Evolutionary conservation across 1,140 invertebrate species (phyloP).

Genomic region (Drosophila ananassae): DNA sequence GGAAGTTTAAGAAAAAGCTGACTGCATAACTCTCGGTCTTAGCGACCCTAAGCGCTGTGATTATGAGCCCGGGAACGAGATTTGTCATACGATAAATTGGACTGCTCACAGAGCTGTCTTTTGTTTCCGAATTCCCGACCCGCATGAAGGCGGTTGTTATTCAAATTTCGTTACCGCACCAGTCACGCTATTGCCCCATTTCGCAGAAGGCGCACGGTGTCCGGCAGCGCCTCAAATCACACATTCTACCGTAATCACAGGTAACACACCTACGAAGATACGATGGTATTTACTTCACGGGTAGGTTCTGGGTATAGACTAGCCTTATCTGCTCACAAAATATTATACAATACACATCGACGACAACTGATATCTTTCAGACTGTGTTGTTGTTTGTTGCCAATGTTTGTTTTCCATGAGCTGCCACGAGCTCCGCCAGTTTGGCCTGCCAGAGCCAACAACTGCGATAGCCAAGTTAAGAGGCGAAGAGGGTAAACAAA

Average conservation of each 20-base stretch:
- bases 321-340: conserved; percentile 26
- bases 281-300: not conserved
- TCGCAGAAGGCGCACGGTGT: conserved; percentile 13
- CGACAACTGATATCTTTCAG: conserved; percentile 35
- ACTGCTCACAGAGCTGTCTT: conserved; percentile 29
- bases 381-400: not conserved
- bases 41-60: conserved; percentile 10
- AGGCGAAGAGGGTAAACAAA: conserved; percentile 26
- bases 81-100: conserved; percentile 30
- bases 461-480: not conserved
- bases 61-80: conserved; percentile 9
- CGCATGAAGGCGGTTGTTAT: conserved; percentile 24
- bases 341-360: conserved; percentile 61
- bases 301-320: not conserved
- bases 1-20: conserved; percentile 6
- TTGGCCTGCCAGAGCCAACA: conserved; percentile 32
- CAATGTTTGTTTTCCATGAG: conserved; percentile 43
- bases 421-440: conserved; percentile 37
- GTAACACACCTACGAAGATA: conserved; percentile 31
- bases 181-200: conserved; percentile 47
- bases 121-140: conserved; percentile 20
- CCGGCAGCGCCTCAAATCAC: conserved; percentile 24
- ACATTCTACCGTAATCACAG: conserved; percentile 38
- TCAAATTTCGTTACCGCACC: conserved; percentile 38
- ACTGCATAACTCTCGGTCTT: not conserved